A percentile compares a stretch with the other conserved stretches of the same genome.
These are phyloP conservation scores for Folsomia manolachei DNA, from an alignment of 2,888 invertebrate genomes.

Conservation along the genomic window DNA sequence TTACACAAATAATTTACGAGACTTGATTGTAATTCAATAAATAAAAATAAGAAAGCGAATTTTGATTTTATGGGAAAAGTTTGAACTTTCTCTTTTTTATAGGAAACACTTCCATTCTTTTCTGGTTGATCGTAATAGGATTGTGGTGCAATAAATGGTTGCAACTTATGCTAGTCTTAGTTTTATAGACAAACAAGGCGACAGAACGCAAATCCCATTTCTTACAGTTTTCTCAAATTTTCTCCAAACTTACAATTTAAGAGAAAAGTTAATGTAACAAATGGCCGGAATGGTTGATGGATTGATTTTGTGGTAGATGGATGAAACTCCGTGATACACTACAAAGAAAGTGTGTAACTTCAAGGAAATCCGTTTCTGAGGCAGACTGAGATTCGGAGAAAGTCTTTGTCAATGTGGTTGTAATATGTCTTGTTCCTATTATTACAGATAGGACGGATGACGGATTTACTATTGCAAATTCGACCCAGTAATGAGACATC, in stretches of 20 bases:
- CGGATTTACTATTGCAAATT: too few species aligned
- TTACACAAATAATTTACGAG: constrained; percentile 6
- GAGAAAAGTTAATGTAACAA: constrained; percentile 13
- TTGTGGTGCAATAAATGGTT: too few species aligned
- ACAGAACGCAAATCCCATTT: background rate
- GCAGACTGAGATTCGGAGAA: background rate
- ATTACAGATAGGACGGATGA: too few species aligned
- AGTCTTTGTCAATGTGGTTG: background rate
- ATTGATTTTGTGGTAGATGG: background rate
- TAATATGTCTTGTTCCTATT: too few species aligned
- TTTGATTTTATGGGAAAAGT: background rate
- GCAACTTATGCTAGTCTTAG: too few species aligned
- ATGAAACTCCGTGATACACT: background rate
- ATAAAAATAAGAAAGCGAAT: constrained; percentile 3
- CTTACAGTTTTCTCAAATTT: too few species aligned
- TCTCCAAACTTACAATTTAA: background rate
- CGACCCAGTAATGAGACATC: too few species aligned
- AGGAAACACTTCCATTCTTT: too few species aligned
- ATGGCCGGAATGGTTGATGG: constrained; percentile 15
- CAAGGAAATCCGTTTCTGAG: background rate
- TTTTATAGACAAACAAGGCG: background rate
- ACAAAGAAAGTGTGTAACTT: background rate
- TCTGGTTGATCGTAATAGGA: too few species aligned
- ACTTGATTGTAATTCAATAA: constrained; percentile 8
- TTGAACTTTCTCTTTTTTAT: too few species aligned